Conservation (phyloP, 2,797 vertebrate genomes). For the Luscinia luscinia region DNA sequence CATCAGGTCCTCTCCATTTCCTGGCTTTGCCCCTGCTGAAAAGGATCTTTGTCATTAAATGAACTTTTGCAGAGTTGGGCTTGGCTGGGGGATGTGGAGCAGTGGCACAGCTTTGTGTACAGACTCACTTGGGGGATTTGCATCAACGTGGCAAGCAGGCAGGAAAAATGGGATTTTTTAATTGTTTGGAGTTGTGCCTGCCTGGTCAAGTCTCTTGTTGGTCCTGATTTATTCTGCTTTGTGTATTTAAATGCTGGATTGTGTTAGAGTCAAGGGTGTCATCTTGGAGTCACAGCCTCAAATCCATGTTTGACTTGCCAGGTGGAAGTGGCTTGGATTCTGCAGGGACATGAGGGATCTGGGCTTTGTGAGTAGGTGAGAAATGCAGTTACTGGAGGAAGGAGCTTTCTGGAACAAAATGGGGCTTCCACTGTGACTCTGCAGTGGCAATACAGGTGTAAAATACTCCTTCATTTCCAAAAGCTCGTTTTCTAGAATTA, state of each 20-base stretch:
- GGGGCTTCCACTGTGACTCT: neutral
- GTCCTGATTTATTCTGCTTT: neutral
- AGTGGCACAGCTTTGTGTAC: neutral
- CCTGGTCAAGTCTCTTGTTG: neutral
- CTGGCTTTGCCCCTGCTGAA: constrained; percentile 10
- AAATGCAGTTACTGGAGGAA: neutral
- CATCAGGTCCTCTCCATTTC: constrained; percentile 20
- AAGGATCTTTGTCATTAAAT: constrained; percentile 11
- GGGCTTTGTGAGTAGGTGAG: neutral
- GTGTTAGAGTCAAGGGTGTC: neutral
- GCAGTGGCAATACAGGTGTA: neutral
- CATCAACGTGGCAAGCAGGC: neutral
- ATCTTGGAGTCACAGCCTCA: neutral
- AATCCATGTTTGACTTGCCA: neutral
- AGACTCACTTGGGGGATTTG: neutral
- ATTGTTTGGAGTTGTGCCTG: neutral
- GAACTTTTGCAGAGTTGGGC: neutral
- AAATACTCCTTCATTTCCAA: neutral
- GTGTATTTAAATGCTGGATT: neutral
- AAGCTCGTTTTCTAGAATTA: neutral
- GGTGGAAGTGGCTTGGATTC: neutral
- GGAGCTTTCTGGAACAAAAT: neutral
- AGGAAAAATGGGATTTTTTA: neutral
- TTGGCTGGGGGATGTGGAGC: neutral
- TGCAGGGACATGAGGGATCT: neutral